Base-by-base conservation (phyloP, 2,888 invertebrate genomes). In the Antheraea yamamai region DNA sequence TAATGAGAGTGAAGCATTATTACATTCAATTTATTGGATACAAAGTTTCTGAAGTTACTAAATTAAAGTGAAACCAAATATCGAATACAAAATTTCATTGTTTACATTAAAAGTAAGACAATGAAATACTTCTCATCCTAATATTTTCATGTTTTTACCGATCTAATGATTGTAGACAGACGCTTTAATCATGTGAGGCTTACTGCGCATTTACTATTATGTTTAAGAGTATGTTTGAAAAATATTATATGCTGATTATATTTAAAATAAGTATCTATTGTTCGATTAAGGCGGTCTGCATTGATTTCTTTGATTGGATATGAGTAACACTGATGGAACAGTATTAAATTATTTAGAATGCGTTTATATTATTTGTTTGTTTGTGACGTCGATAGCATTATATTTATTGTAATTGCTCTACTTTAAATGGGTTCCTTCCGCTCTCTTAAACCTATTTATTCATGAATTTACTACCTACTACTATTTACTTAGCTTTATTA, bases 171-270 rank as follows among this genome's bases (percentile, higher is more conserved):
- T 81, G 79, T 82, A 83, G 79, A 81, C 78, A 81, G 78, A 86
- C 85, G 90, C 89, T 91, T 90, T 88, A 85, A 86, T 85, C 85
- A 86, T 86, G 86, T 89, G 94, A 93, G 94, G 94, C 94, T 94
- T 92, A 83, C 81, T 85, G 89, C 89, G 93, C 94, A 94, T 94
- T 93, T 93, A 93, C 86, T 91, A 91, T 86, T 88, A 87, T 83
- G 81, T 85, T 81, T 88, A 88, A 85, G 87, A 87, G 83, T 87
- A 88, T 92, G 89, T 89, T 89, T 89, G 82, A 83, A 88, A 87
- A 87, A 86, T 87, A 80, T 81, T 87, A 80, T 81, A 83, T 79
- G 78, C 82, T 83, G 79, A 78, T 47, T 47, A 47, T 81, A 82
- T 87, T 84, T 82, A 83, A 85, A 86, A 85, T 76, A 76, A 76